Percentiles rank a stretch among this genome's conserved stretches.
phyloP scores from a whole-genome alignment of 2,113 vertebrate genomes.

The Nycticryphes semicollaris region DNA sequence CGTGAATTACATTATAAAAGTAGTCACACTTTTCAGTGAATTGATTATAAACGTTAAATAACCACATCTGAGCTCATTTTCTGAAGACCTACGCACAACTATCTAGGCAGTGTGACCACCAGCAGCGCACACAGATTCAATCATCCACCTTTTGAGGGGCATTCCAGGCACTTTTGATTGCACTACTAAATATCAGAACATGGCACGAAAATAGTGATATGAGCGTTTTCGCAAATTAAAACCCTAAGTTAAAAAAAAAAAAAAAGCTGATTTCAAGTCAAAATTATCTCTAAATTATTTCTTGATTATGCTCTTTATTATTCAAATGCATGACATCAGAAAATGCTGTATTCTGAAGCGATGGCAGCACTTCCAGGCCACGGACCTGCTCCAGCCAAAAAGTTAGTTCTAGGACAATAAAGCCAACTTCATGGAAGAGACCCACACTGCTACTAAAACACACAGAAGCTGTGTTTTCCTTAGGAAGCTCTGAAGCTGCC shows the following conservation, averaged over 20 bases:
- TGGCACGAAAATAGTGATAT: background rate
- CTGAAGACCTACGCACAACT: background rate
- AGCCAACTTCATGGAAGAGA: background rate
- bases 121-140: background rate
- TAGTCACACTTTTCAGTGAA: background rate
- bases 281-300: background rate
- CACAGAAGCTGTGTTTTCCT: background rate
- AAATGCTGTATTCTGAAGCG: background rate
- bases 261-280: background rate
- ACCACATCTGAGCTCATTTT: background rate
- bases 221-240: background rate
- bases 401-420: background rate
- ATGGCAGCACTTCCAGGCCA: background rate
- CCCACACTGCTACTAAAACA: background rate
- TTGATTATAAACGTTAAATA: background rate
- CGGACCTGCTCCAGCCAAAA: background rate
- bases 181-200: background rate
- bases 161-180: background rate
- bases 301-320: background rate
- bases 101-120: background rate
- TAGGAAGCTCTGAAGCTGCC: background rate
- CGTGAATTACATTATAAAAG: background rate
- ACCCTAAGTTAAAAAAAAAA: background rate
- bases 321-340: background rate
- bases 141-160: background rate